Evolutionary conservation across 2,797 vertebrate genomes (phyloP), one percentile per base, ranked within the genome.

Genomic region (Sebastes trivittatus): DNA sequence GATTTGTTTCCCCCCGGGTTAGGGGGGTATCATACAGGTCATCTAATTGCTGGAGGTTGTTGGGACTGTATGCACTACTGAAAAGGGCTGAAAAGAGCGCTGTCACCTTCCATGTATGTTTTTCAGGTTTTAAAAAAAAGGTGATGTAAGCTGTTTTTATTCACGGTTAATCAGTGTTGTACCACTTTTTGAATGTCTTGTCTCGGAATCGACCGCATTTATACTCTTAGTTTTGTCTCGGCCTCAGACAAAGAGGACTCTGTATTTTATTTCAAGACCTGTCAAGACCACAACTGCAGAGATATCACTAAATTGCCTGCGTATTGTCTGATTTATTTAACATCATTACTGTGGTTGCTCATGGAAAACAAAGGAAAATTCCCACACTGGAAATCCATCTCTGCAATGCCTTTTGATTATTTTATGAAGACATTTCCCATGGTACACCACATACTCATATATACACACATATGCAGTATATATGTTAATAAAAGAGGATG

Each of bases 41-140:
- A 54, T 72, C 22, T 58, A 61, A 56, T 71, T 76, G 58, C 30
- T 72, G 20, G 11, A 54, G 64, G 34, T 75, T 75, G 20, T 65
- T 64, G 49, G 27, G 62, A 29, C 42, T 68, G 23, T 64, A 25
- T 66, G 11, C 27, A 23, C 13, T 29, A 14, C 10, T 58, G 25
- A 46, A 4, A 56, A 14, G 10, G 14, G 13, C 56, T 62, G 11
- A 36, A 38, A 68, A 42, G n/a, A 54, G 52, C n/a, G 5, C 52
- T 54, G n/a, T 0, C 52, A 22, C 10, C 49, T 22, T 56, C 3
- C 11, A 7, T 32, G 3, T 3, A 22, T 52, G 52, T 62, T 67
- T 34, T 72, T 32, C 9, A 13, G 6, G 46, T 30, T 52, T 27
- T 4, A 36, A 36, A 23, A 23, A 6, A 54, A n/a, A 54, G 2